These are phyloP conservation scores for Prunella himalayana DNA, from an alignment of 2,113 vertebrate species.

Conservation along the genomic window DNA sequence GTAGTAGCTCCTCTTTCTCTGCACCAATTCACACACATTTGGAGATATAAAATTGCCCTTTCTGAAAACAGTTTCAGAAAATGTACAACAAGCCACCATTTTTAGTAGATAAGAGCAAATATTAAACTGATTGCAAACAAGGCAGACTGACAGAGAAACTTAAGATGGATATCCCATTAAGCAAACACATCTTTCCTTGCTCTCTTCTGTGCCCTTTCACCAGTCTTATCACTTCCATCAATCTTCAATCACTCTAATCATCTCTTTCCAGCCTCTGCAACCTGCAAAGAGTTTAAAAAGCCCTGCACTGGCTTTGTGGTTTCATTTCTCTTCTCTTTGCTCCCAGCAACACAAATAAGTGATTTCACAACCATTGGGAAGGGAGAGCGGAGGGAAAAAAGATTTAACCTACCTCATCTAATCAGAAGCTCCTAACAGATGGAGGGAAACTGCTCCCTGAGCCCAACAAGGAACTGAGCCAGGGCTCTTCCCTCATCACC, in stretches of 20 bases:
- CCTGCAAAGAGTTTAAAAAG: neutral
- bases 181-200: neutral
- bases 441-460: constrained; percentile 24
- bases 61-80: neutral
- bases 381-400: neutral
- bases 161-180: neutral
- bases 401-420: constrained; percentile 51
- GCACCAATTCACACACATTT: neutral
- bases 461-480: constrained; percentile 32
- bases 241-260: constrained; percentile 39
- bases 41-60: neutral
- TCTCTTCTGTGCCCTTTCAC: constrained; percentile 6
- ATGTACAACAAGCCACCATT: neutral
- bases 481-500: constrained; percentile 20
- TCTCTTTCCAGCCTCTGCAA: neutral
- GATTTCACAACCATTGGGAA: constrained; percentile 23
- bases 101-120: neutral
- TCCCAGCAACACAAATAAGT: constrained; percentile 40
- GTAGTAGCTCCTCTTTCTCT: neutral
- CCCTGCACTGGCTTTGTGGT: neutral
- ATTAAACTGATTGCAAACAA: constrained; percentile 13
- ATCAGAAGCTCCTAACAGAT: constrained; percentile 53
- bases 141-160: neutral
- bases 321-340: constrained; percentile 28
- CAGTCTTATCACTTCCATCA: constrained; percentile 52